Conservation (phyloP, 2,797 vertebrate genomes). For the Hydrolagus colliei region DNA sequence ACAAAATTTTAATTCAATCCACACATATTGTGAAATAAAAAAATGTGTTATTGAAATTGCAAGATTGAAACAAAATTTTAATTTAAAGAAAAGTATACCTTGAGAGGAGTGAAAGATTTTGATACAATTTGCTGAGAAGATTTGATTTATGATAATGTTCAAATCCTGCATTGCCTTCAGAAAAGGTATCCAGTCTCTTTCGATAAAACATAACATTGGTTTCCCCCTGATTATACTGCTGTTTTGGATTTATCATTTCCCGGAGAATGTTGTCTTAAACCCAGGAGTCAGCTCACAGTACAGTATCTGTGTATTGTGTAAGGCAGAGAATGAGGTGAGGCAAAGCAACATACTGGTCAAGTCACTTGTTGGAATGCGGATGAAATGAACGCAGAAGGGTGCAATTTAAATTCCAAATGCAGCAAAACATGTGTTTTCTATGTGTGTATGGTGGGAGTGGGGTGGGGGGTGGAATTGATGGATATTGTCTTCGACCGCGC, state of each 20-base stretch:
- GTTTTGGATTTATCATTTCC: not conserved
- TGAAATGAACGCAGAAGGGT: too few species aligned
- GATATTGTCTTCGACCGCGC: too few species aligned
- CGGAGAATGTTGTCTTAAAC: not conserved
- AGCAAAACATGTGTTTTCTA: too few species aligned
- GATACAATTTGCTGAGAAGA: not conserved
- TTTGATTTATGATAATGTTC: not conserved
- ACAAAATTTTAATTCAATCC: not conserved
- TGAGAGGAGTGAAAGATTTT: not conserved
- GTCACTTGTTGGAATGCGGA: too few species aligned
- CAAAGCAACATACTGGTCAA: too few species aligned
- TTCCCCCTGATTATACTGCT: not conserved
- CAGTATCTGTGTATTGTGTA: too few species aligned
- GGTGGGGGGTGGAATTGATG: too few species aligned
- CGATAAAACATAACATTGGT: not conserved
- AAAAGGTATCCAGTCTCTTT: not conserved
- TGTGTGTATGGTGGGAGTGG: too few species aligned
- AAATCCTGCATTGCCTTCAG: not conserved
- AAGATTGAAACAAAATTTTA: not conserved
- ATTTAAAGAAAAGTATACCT: not conserved
- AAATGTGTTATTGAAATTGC: not conserved
- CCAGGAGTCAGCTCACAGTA: too few species aligned
- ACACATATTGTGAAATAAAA: not conserved
- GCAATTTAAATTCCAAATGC: too few species aligned
- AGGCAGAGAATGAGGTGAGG: too few species aligned